These are phyloP conservation scores for Cotesia chilonis DNA, from an alignment of 1,140 invertebrate genomes.

Conservation along the genomic window DNA sequence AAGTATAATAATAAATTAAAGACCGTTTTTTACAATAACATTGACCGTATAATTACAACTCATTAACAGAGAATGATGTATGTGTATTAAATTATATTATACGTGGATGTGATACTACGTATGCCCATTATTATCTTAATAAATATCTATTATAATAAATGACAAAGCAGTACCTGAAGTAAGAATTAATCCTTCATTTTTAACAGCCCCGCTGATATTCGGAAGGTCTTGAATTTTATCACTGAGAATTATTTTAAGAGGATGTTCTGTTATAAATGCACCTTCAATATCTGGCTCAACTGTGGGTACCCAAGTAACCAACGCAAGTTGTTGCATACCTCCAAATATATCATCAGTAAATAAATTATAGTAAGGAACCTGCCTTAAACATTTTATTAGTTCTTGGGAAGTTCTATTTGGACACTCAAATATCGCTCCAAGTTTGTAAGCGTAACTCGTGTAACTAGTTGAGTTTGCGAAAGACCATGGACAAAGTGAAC, in stretches of 20 bases:
- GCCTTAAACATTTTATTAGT: slow-evolving; percentile 37
- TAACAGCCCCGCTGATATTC: slow-evolving; percentile 33
- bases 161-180: slow-evolving; percentile 26
- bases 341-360: slow-evolving; percentile 20
- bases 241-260: slow-evolving; percentile 25
- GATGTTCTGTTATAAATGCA: slow-evolving; percentile 39
- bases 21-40: too few relatives aligned
- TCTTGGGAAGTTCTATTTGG: slow-evolving; percentile 27
- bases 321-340: not conserved
- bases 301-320: slow-evolving; percentile 36
- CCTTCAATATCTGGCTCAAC: slow-evolving; percentile 30
- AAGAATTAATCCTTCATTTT: slow-evolving; percentile 35
- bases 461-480: slow-evolving; percentile 18
- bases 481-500: slow-evolving; percentile 71
- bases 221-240: slow-evolving; percentile 36
- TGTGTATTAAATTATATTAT: too few relatives aligned
- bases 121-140: not conserved
- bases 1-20: too few relatives aligned
- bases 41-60: too few relatives aligned
- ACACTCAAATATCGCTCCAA: slow-evolving; percentile 34
- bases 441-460: slow-evolving; percentile 24
- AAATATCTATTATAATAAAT: slow-evolving; percentile 18
- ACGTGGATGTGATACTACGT: too few relatives aligned
- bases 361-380: slow-evolving; percentile 11
- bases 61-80: too few relatives aligned